A percentile compares a stretch with the other conserved stretches of the same genome.
Evolutionary conservation across 2,113 vertebrate genomes (phyloP).

Genomic region (Burhinus oedicnemus): DNA sequence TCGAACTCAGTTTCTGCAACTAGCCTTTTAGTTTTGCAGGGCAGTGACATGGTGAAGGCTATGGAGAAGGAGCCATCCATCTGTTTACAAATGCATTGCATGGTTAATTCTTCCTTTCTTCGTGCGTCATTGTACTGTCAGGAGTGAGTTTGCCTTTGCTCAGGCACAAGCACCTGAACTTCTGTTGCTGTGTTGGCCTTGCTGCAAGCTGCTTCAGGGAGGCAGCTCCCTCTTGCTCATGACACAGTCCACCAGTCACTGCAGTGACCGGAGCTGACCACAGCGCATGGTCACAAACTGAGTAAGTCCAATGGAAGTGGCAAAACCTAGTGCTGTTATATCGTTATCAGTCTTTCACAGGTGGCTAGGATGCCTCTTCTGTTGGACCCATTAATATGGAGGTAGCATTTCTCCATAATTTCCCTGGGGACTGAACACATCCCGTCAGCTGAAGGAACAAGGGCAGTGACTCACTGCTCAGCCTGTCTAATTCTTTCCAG

Average conservation of each 20-base stretch:
- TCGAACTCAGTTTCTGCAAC: not conserved
- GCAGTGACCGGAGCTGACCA: not conserved
- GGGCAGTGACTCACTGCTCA: not conserved
- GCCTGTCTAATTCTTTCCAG: not conserved
- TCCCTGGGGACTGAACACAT: not conserved
- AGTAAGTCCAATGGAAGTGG: not conserved
- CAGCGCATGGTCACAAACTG: not conserved
- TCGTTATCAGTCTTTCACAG: not conserved
- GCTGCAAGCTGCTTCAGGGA: not conserved
- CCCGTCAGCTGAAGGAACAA: not conserved
- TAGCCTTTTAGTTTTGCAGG: not conserved
- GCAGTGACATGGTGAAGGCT: not conserved
- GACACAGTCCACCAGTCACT: not conserved
- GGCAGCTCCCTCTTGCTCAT: not conserved
- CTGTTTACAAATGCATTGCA: not conserved
- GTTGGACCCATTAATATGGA: not conserved
- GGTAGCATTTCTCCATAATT: not conserved
- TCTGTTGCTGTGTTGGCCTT: not conserved
- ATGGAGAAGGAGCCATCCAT: not conserved
- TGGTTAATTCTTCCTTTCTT: not conserved
- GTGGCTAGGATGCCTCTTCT: not conserved
- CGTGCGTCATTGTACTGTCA: rapidly evolving
- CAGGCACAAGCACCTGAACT: not conserved
- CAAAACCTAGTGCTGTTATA: not conserved
- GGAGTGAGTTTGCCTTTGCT: not conserved